These are phyloP conservation scores for Brachypterus glaber DNA, from an alignment of 2,888 invertebrate species.

Conservation along the genomic window DNA sequence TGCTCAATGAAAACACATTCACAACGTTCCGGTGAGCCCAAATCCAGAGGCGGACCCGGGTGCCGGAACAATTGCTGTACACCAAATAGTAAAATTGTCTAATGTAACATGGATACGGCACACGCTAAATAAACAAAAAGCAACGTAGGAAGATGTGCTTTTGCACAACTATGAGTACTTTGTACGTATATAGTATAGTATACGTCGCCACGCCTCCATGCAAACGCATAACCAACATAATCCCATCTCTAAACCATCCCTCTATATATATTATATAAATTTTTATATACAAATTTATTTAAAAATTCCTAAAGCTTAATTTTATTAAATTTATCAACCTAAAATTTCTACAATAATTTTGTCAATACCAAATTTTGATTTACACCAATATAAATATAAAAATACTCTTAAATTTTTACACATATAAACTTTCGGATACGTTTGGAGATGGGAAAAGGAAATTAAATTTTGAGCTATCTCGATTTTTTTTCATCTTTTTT, in stretches of 20 bases:
- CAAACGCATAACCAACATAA: constrained; percentile 36
- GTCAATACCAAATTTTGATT: constrained; percentile 45
- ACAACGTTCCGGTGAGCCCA: constrained; percentile 40
- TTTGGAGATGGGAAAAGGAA: constrained; percentile 29
- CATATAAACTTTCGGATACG: constrained; percentile 39
- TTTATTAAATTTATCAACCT: constrained; percentile 45
- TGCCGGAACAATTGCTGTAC: constrained; percentile 44
- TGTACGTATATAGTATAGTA: constrained; percentile 43
- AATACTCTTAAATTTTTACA: constrained; percentile 45
- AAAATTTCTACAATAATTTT: constrained; percentile 44
- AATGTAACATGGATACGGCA: constrained; percentile 45
- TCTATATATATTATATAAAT: constrained; percentile 53
- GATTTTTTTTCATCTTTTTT: constrained; percentile 37
- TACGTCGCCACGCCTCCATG: constrained; percentile 40
- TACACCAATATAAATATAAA: constrained; percentile 46
- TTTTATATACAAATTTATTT: constrained; percentile 61
- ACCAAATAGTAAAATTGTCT: constrained; percentile 46
- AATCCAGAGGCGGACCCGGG: constrained; percentile 16
- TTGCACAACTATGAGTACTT: constrained; percentile 41
- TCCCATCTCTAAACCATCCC: constrained; percentile 40
- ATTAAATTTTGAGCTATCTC: constrained; percentile 44
- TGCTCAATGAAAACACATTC: constrained; percentile 56
- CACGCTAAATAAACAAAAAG: constrained; percentile 41
- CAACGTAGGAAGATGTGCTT: constrained; percentile 40
- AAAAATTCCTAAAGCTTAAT: constrained; percentile 59